A percentile compares a stretch with the other conserved stretches of the same genome.
phyloP scores from a whole-genome alignment of 2,888 invertebrate genomes.

The Xestia sexstrigata region DNA sequence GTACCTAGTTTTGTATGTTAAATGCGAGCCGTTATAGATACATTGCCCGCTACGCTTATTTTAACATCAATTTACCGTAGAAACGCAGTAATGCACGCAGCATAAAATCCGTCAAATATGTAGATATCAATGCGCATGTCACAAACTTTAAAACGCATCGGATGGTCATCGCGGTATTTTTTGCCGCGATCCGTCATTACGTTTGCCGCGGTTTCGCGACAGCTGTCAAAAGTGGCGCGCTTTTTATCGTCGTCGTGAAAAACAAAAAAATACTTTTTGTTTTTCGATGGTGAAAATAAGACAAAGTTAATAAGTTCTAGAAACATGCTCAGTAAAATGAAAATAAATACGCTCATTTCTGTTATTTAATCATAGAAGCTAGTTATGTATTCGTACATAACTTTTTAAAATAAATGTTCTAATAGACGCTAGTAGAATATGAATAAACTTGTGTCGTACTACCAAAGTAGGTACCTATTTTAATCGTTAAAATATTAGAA shows the following conservation, averaged over 20 bases:
- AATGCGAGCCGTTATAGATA: neutral
- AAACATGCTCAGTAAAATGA: constrained; percentile 33
- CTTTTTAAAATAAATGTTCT: constrained; percentile 45
- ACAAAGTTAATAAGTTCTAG: neutral
- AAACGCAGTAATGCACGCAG: constrained; percentile 21
- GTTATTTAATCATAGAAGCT: neutral
- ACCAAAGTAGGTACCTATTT: neutral
- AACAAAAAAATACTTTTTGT: neutral
- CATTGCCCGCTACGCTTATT: neutral
- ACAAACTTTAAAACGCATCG: constrained; percentile 72
- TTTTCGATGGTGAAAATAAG: constrained; percentile 18
- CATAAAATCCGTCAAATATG: constrained; percentile 36
- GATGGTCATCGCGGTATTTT: constrained; percentile 74
- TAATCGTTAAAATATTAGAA: constrained; percentile 4
- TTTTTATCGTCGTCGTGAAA: constrained; percentile 49
- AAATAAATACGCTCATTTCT: neutral
- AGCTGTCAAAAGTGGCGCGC: constrained; percentile 76
- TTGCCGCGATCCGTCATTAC: constrained; percentile 78
- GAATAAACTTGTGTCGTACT: neutral
- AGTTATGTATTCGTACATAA: constrained; percentile 52
- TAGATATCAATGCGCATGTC: constrained; percentile 79
- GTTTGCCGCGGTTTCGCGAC: constrained; percentile 80
- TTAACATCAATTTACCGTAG: neutral
- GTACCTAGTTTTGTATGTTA: neutral
- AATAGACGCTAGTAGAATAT: constrained; percentile 23